Percentiles rank a stretch among this genome's conserved stretches.
phyloP scores from a whole-genome alignment of 2,113 vertebrate genomes.

The Peromyscus californicus region DNA sequence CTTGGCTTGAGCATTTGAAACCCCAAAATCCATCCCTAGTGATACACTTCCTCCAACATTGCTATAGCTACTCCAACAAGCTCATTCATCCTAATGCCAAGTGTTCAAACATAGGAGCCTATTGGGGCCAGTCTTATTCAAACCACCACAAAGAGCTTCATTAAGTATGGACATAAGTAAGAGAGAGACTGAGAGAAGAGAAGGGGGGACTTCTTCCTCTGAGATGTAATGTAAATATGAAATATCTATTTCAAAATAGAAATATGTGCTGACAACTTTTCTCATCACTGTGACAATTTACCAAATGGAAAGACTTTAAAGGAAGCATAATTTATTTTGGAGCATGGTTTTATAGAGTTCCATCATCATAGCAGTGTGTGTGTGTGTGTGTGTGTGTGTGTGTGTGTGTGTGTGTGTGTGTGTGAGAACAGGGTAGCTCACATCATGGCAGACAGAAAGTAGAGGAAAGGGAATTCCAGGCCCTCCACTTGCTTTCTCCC shows the following conservation, averaged over 20 bases:
- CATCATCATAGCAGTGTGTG: too few species aligned
- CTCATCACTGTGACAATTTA: not conserved
- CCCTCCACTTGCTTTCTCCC: too few species aligned
- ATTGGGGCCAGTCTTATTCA: not conserved
- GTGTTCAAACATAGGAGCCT: not conserved
- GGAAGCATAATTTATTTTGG: not conserved
- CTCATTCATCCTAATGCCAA: not conserved
- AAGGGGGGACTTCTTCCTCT: not conserved
- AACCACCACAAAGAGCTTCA: not conserved
- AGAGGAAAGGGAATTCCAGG: not conserved
- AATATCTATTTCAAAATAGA: slow-evolving; percentile 19
- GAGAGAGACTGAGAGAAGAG: not conserved
- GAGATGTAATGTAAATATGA: not conserved
- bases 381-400: too few species aligned
- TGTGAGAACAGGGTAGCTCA: not conserved
- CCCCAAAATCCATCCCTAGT: not conserved
- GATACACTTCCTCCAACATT: not conserved
- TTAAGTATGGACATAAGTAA: not conserved
- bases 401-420: too few species aligned
- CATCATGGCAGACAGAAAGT: not conserved
- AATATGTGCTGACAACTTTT: not conserved
- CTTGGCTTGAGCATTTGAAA: not conserved
- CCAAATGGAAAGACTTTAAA: not conserved
- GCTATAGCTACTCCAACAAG: not conserved
- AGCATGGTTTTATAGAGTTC: not conserved